Base-by-base conservation (phyloP, 35 echinoderm and acorn worm genomes). In the Lytechinus variegatus region DNA sequence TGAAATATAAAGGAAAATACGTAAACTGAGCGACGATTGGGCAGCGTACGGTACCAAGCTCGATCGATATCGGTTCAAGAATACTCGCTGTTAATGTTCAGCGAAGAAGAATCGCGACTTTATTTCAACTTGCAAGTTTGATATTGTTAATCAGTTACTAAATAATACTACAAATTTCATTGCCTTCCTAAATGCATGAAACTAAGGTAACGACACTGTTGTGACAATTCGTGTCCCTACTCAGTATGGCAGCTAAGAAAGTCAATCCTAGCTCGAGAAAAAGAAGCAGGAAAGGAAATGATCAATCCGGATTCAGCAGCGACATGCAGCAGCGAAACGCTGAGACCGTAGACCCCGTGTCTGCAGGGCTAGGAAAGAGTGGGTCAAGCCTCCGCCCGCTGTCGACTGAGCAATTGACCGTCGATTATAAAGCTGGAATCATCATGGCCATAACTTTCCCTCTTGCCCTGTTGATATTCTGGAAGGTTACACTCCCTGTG, bases 401-500 rank as follows among this genome's bases (percentile, higher is more conserved):
- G 29, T 55, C 94, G 28, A 95, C 94, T 21, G 61, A 97, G 56
- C 87, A 94, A 88, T 28, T 56, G 10, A 95, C 56, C 27, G 79
- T 97, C 8, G 97, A 99, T 61, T 95, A 87, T n/a, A 92, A 94
- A 88, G 57, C 97, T 93, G 98, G 96, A 52, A 56, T 97, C 10
- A 92, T 99, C 27, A 92, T 99, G 94, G 96, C 89, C 16, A 72
- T 97, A 33, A 96, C 95, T 54, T 94, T 99, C 24, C 98, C 98
- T 54, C 52, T 99, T 28, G 91, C 98, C 52, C 14, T 98, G 3
- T 44, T 99, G 27, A 94, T 96, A 8, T 96, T 99, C 51, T 99
- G 98, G 98, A 96, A 99, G n/a, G 88, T 99, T 27, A 99, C 98
- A 10, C 66, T 99, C 11, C 98, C 98, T 27, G 61, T 99, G 14